These are phyloP conservation scores for Sylvilagus bachmani DNA, from an alignment of 2,113 vertebrate genomes.

Conservation along the genomic window DNA sequence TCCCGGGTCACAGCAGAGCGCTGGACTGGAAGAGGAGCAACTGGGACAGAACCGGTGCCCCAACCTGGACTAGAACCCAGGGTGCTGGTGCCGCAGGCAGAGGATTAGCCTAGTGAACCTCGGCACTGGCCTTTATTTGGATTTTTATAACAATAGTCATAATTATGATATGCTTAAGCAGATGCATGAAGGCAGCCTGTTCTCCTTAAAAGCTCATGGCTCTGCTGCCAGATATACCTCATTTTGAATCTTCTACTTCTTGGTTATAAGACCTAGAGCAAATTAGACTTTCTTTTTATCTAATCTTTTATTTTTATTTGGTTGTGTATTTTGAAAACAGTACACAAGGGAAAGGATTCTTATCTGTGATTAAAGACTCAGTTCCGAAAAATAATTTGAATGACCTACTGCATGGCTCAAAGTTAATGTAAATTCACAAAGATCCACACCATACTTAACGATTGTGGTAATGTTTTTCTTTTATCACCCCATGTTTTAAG, in stretches of 20 bases:
- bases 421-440: conserved; percentile 21
- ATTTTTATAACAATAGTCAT: conserved; percentile 15
- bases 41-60: too few relatives aligned
- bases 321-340: conserved; percentile 32
- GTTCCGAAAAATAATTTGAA: conserved; percentile 28
- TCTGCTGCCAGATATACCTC: background rate
- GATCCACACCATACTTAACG: background rate
- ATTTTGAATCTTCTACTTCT: background rate
- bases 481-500: background rate
- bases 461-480: background rate
- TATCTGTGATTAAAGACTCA: background rate
- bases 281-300: background rate
- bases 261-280: background rate
- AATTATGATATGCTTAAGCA: background rate
- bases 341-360: background rate
- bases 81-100: too few relatives aligned
- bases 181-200: background rate
- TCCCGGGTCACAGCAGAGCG: too few relatives aligned
- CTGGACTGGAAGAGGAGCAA: too few relatives aligned
- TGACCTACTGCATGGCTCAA: background rate
- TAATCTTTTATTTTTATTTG: conserved; percentile 15
- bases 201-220: background rate
- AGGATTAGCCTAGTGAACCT: too few relatives aligned
- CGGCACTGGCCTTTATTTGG: background rate
- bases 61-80: too few relatives aligned